Base-by-base conservation (phyloP, 2,888 invertebrate species). In the Lissocephala sabroskyi region DNA sequence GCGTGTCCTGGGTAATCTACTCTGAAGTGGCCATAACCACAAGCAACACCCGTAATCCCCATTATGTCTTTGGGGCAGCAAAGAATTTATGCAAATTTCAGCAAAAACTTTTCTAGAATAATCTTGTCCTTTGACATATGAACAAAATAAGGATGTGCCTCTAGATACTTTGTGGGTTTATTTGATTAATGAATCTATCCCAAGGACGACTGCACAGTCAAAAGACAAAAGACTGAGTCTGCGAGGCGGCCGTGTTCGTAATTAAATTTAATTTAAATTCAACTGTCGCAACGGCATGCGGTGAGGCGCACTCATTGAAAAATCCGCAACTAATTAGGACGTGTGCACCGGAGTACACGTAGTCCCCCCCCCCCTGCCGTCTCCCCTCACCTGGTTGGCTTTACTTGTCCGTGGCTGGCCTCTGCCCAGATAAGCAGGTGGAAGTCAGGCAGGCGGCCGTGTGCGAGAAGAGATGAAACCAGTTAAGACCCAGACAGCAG, bases 311-410 rank as follows among this genome's bases (percentile, higher is more conserved):
- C 64, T 65, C 65, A 68, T 54, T 67, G 60, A 71, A 73, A 73
- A 68, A 65, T 65, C 64, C 74, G 56, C 74, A 70, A 70, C 74
- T 74, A 71, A 71, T 71, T 71, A 74, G 70, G 62, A 45, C 61
- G 44, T 26, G 30, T 28, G 39, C 55, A 51, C 52, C n/a, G n/a
- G 40, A 49, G 45, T 36, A 35, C 52, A 60, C 45, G 52, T 32
- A 44, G 13, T 6, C 16, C 10, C n/a, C 30, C 30, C 5, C 30
- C n/a, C 11, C 30, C 6, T 32, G 30, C 11, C 30, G 30, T 5
- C 5, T 13, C 30, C 13, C 5, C 13, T 11, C 13, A 13, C 5
- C 10, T 32, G 10, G 10, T 13, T 32, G 11, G 11, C 2, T 17
- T 28, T 11, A 17, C 30, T 30, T 45, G 18, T 7, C 35, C 16